Evolutionary conservation across 1,140 invertebrate species (phyloP).

Genomic region (Babylonia areolata): DNA sequence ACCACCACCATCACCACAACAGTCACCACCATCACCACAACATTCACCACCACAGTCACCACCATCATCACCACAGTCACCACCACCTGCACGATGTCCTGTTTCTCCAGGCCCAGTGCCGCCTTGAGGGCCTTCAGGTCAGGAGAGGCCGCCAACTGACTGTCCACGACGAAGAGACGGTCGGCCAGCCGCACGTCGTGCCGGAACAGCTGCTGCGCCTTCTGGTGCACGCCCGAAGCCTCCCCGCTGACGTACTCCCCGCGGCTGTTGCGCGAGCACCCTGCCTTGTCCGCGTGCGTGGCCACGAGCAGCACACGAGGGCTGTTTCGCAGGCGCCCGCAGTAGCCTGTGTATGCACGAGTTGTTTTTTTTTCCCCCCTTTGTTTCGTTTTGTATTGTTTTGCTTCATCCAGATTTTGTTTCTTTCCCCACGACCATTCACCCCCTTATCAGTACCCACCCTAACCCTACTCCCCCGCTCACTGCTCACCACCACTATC

Average conservation of each 20-base stretch:
- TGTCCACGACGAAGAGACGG: slow-evolving; percentile 80
- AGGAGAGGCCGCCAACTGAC: slow-evolving; percentile 79
- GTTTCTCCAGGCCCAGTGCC: slow-evolving; percentile 77
- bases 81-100: slow-evolving; percentile 68
- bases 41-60: background rate
- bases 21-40: background rate
- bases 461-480: too few species aligned
- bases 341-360: slow-evolving; percentile 74
- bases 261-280: slow-evolving; percentile 78
- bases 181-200: slow-evolving; percentile 79
- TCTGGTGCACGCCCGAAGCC: slow-evolving; percentile 78
- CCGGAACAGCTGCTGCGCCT: slow-evolving; percentile 77
- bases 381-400: too few species aligned
- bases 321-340: slow-evolving; percentile 78
- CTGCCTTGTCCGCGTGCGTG: slow-evolving; percentile 81
- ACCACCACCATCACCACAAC: background rate
- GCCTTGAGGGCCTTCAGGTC: slow-evolving; percentile 80
- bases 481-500: too few species aligned
- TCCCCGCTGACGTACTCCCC: slow-evolving; percentile 80
- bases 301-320: slow-evolving; percentile 81
- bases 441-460: too few species aligned
- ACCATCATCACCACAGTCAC: background rate
- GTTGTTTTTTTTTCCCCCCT: too few species aligned
- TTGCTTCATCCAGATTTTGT: too few species aligned
- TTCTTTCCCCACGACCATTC: too few species aligned